Percentiles rank a stretch among this genome's conserved stretches.
Conservation (phyloP, 2,888 invertebrate species). For the Hirtodrosophila histrioides region DNA sequence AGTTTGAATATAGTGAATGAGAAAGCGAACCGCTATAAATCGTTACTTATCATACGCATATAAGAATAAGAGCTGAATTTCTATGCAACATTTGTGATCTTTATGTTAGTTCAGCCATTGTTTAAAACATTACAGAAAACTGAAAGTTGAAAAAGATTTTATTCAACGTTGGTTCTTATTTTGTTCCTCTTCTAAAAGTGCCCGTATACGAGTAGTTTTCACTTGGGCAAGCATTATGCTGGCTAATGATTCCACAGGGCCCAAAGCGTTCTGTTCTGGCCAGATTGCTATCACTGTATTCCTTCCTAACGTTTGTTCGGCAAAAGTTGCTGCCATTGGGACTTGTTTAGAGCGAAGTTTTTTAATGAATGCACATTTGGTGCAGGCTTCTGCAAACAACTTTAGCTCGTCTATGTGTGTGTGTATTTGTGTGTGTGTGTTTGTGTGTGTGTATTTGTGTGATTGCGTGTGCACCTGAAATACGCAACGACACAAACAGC, state of each 20-base stretch:
- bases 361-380: conserved; percentile 48
- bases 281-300: conserved; percentile 1
- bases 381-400: conserved; percentile 1
- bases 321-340: conserved; percentile 26
- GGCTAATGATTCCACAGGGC: conserved; percentile 23
- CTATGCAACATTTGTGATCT: no score
- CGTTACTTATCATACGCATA: no score
- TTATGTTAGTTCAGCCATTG: background rate
- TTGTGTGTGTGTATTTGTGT: background rate
- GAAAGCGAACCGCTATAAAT: no score
- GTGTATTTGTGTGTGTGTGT: background rate
- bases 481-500: conserved; percentile 2
- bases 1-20: no score
- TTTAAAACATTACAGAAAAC: background rate
- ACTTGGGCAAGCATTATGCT: conserved; percentile 7
- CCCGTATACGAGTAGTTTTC: no score
- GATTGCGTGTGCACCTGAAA: background rate
- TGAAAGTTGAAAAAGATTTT: conserved; percentile 9
- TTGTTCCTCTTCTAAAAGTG: background rate
- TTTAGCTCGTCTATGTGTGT: background rate
- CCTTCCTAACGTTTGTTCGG: background rate
- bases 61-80: no score
- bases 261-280: background rate
- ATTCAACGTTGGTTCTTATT: background rate
- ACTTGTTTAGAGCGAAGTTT: conserved; percentile 16